Evolutionary conservation across 2,888 invertebrate species (phyloP).

Genomic region (Syritta pipiens): DNA sequence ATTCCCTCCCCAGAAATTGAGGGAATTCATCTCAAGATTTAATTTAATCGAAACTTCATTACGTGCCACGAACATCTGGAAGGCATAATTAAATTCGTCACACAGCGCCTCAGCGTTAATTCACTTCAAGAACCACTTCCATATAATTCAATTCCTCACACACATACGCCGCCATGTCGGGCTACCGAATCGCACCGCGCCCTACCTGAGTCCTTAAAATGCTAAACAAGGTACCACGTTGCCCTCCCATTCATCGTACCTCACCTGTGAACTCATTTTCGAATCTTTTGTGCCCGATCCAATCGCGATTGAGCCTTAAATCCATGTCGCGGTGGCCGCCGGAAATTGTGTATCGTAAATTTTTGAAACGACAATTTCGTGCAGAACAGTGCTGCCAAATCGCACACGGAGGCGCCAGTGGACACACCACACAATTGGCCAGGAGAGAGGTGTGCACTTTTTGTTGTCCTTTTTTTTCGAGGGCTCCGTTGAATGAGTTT

Average conservation of each 20-base stretch:
- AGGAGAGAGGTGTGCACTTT: not conserved
- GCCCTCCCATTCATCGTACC: not conserved
- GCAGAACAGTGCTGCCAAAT: not conserved
- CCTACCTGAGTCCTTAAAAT: constrained; percentile 1
- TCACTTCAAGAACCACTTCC: constrained; percentile 38
- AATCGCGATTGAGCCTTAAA: constrained; percentile 2
- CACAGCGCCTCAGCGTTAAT: constrained; percentile 15
- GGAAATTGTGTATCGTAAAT: constrained; percentile 49
- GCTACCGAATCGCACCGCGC: not conserved
- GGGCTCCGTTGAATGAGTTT: constrained; percentile 7
- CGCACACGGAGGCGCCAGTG: not conserved
- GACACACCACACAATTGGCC: not conserved
- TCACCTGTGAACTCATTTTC: not conserved
- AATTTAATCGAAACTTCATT: constrained; percentile 27
- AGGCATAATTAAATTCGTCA: constrained; percentile 34
- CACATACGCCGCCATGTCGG: not conserved
- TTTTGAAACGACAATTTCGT: constrained; percentile 37
- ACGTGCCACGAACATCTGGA: constrained; percentile 4
- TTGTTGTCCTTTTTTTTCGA: constrained; percentile 1
- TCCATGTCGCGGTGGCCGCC: not conserved
- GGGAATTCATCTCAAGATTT: not conserved
- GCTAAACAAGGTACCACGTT: not conserved
- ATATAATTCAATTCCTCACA: constrained; percentile 32
- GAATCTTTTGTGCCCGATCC: not conserved
- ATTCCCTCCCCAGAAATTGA: not conserved